Base-by-base conservation (phyloP, 2,888 invertebrate species). In the Cephus runcator region DNA sequence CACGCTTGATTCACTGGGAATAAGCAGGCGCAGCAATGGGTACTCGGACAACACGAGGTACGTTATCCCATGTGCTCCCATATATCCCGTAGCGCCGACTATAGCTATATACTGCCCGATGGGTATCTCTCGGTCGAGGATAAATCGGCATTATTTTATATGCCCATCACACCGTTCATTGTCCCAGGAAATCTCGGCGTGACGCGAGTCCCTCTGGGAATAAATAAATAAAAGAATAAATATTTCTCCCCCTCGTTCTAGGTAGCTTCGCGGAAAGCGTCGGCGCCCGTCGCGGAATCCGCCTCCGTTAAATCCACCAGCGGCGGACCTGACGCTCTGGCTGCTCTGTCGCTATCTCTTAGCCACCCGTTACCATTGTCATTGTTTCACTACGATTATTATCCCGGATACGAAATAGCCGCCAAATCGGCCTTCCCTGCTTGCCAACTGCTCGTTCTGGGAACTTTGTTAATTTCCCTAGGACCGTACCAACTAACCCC, bases 111-210 rank as follows among this genome's bases (percentile, higher is more conserved):
- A 23, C 9, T 23, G 2, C 2, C 9, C 87, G 88, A 89, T 87
- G 85, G 83, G 84, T 88, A 89, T 89, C 88, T 86, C 83, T 83
- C 86, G 87, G 85, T 83, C 89, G 89, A 86, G 87, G 84, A 86
- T 87, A 87, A 87, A 87, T 87, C 86, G 86, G 81, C 85, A 85
- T 88, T 88, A 88, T 89, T 89, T 89, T 87, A 88, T 88, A 88
- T 85, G 85, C 89, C 85, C 85, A 86, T 88, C 89, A 88, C 87
- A 87, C 82, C 83, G 84, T 85, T 86, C 86, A 89, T 89, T 89
- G 89, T 89, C 87, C 85, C 84, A 86, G 80, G 81, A 82, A 81
- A 83, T 82, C 83, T 81, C 82, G 81, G 81, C 80, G 83, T 83
- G 83, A 81, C 79, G 82, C 82, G 79, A 81, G 83, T 79, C 79